These are phyloP conservation scores for Actinostola sp. DNA, from an alignment of 92 coral and sea anemone genomes.

Conservation along the genomic window DNA sequence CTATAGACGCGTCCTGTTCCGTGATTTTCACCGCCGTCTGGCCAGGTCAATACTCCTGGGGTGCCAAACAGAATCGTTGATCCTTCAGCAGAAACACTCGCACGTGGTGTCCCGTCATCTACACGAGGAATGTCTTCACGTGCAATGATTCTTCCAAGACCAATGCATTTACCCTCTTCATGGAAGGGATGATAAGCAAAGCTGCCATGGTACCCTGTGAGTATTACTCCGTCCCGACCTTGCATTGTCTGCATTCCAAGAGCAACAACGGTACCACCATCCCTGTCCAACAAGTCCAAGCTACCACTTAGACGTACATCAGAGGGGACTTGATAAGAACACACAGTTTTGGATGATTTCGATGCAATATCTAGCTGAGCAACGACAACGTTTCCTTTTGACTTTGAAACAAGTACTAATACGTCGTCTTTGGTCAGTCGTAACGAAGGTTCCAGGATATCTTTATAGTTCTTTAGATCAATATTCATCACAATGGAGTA, in stretches of 20 bases:
- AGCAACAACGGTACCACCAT: conserved; percentile 62
- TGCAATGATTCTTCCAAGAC: conserved; percentile 72
- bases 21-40: conserved; percentile 64
- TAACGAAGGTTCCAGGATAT: conserved; percentile 47
- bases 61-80: conserved; percentile 75
- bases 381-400: conserved; percentile 34
- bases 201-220: conserved; percentile 69
- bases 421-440: conserved; percentile 59
- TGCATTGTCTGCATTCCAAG: conserved; percentile 76
- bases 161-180: conserved; percentile 53
- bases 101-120: conserved; percentile 82
- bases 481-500: conserved; percentile 21
- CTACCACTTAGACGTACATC: conserved; percentile 48
- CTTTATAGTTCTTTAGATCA: conserved; percentile 23
- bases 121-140: conserved; percentile 71
- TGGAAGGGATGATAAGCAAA: conserved; percentile 33
- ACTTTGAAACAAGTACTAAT: conserved; percentile 59
- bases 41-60: conserved; percentile 85
- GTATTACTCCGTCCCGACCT: conserved; percentile 87
- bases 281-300: conserved; percentile 44
- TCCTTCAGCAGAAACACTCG: conserved; percentile 65
- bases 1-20: conserved; percentile 90
- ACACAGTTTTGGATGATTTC: conserved; percentile 36
- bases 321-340: conserved; percentile 13
- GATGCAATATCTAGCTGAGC: conserved; percentile 33